Evolutionary conservation across 2,113 vertebrate genomes (phyloP).

Genomic region (Chionomys nivalis): DNA sequence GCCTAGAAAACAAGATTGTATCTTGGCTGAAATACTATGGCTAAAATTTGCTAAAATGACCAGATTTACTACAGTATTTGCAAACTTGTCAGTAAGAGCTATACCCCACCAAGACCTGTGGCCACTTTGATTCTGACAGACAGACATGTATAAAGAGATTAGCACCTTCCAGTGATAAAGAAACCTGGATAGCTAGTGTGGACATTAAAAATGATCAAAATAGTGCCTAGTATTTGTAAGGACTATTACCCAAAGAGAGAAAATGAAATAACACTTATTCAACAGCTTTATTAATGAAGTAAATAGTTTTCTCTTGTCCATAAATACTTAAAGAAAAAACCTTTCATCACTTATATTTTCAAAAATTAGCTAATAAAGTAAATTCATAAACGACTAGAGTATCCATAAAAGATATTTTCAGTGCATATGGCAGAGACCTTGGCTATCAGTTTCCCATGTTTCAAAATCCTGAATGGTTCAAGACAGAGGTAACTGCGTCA

Average conservation of each 20-base stretch:
- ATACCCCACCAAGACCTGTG: background rate
- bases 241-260: constrained; percentile 1
- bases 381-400: background rate
- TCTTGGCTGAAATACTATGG: background rate
- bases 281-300: background rate
- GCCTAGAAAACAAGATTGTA: background rate
- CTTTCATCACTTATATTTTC: background rate
- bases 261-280: constrained; percentile 8
- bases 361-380: background rate
- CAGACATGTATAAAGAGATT: background rate
- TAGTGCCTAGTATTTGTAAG: background rate
- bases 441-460: constrained; percentile 5
- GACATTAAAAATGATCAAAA: constrained; percentile 11
- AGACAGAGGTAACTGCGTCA: background rate
- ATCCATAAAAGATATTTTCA: background rate
- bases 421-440: constrained; percentile 9
- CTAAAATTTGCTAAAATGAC: background rate
- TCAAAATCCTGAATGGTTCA: background rate
- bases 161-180: background rate
- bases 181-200: background rate
- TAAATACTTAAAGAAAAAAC: background rate
- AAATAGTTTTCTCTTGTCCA: background rate
- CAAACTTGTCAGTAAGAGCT: background rate
- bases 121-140: background rate
- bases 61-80: background rate